Conservation (phyloP, 2,797 vertebrate species). For the Acanthiza pusilla region DNA sequence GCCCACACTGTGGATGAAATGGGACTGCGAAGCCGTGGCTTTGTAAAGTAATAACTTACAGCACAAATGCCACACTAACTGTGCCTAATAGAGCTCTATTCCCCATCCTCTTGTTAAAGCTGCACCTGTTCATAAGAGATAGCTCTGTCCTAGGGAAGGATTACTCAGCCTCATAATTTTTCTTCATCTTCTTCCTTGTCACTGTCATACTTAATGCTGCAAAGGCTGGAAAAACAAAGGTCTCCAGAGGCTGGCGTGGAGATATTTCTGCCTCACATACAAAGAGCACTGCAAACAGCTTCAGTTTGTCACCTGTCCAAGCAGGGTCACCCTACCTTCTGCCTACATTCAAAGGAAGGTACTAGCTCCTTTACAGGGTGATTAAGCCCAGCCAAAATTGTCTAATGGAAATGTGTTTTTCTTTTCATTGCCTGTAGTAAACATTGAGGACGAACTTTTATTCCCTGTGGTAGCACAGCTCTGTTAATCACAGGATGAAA, state of each 20-base stretch:
- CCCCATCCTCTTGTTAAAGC: slow-evolving; percentile 1
- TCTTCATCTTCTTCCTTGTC: neutral
- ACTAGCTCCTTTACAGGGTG: neutral
- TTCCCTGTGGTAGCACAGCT: neutral
- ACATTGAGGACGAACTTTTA: neutral
- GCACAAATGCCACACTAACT: neutral
- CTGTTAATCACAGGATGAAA: neutral
- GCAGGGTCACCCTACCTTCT: neutral
- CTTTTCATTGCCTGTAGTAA: neutral
- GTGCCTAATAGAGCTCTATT: neutral
- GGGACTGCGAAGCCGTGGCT: neutral
- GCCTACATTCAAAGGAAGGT: neutral
- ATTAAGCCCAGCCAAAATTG: neutral
- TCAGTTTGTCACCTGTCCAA: neutral
- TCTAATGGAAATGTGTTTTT: neutral
- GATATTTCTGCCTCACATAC: neutral
- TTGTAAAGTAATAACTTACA: neutral
- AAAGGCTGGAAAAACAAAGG: slow-evolving; percentile 10
- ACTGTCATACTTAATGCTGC: neutral
- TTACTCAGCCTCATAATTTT: slow-evolving; percentile 20
- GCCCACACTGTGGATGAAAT: neutral
- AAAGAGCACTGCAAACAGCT: neutral
- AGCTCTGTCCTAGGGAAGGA: slow-evolving; percentile 3
- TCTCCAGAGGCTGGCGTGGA: neutral
- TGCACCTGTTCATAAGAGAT: slow-evolving; percentile 19